A percentile compares a stretch with the other conserved stretches of the same genome.
Conservation (phyloP, 2,888 invertebrate species). For the Monopis laevigella region DNA sequence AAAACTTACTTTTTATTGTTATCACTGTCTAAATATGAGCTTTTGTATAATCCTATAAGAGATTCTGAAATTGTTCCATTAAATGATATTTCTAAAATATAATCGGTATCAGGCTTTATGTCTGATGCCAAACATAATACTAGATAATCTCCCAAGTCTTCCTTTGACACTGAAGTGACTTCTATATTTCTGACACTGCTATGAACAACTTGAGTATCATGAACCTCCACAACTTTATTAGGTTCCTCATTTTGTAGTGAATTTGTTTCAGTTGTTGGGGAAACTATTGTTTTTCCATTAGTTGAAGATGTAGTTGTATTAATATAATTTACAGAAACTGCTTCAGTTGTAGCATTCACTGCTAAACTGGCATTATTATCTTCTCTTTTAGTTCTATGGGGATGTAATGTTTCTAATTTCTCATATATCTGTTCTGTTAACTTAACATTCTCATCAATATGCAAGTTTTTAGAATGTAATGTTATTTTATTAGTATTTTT, state of each 20-base stretch:
- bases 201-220: slow-evolving; percentile 39
- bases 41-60: slow-evolving; percentile 74
- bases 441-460: slow-evolving; percentile 38
- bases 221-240: slow-evolving; percentile 2
- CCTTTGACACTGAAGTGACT: slow-evolving; percentile 32
- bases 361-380: slow-evolving; percentile 12
- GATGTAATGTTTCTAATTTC: slow-evolving; percentile 33
- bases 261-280: slow-evolving; percentile 16
- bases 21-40: slow-evolving; percentile 63
- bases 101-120: slow-evolving; percentile 55
- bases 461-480: slow-evolving; percentile 60
- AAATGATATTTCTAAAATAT: slow-evolving; percentile 64
- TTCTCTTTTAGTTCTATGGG: slow-evolving; percentile 31
- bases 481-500: slow-evolving; percentile 46
- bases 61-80: slow-evolving; percentile 66
- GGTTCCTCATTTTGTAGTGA: slow-evolving; percentile 6
- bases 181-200: slow-evolving; percentile 43
- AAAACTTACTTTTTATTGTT: slow-evolving; percentile 47
- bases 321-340: not conserved
- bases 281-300: slow-evolving; percentile 19
- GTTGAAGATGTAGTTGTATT: not conserved
- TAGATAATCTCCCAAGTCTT: slow-evolving; percentile 43
- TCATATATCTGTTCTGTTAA: slow-evolving; percentile 57
- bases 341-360: slow-evolving; percentile 12
- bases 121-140: slow-evolving; percentile 38